These are phyloP conservation scores for Dioctria rufipes DNA, from an alignment of 2,888 invertebrate genomes.

Conservation along the genomic window DNA sequence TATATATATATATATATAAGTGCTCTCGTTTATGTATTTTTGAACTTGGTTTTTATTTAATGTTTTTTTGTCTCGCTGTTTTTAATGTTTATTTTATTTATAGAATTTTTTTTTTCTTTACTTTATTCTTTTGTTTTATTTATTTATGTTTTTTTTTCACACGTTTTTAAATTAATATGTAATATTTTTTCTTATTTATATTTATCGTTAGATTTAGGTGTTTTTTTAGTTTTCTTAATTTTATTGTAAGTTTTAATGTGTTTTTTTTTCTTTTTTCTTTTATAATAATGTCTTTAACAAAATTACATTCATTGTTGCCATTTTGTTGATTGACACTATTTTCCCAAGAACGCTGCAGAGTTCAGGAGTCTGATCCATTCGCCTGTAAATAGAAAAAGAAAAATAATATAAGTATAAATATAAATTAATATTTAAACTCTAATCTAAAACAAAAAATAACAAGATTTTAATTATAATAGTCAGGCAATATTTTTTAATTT, in stretches of 20 bases:
- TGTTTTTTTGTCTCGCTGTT: conserved; percentile 7
- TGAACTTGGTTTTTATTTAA: conserved; percentile 14
- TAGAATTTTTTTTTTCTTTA: not conserved
- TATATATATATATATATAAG: too few species aligned
- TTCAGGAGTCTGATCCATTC: not conserved
- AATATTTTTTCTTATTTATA: conserved; percentile 6
- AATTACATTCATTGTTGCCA: conserved; percentile 38
- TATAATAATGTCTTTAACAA: conserved; percentile 28
- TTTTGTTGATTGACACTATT: conserved; percentile 4
- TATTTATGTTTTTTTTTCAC: not conserved
- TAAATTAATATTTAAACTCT: not conserved
- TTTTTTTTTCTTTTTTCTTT: not conserved
- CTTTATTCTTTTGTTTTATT: not conserved
- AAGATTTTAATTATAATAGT: too few species aligned
- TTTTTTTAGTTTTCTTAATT: conserved; percentile 17
- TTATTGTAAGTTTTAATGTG: conserved; percentile 38
- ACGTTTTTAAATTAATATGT: not conserved
- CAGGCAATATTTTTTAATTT: not conserved
- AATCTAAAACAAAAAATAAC: too few species aligned
- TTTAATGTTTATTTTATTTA: conserved; percentile 7
- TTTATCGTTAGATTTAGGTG: not conserved
- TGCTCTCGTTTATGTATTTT: not conserved
- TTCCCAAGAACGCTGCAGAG: not conserved
- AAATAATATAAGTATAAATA: not conserved
- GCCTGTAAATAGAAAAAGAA: not conserved